Evolutionary conservation across 64 coral and sea anemone genomes (phyloP).

Genomic region (Dendronephthya gigantea): DNA sequence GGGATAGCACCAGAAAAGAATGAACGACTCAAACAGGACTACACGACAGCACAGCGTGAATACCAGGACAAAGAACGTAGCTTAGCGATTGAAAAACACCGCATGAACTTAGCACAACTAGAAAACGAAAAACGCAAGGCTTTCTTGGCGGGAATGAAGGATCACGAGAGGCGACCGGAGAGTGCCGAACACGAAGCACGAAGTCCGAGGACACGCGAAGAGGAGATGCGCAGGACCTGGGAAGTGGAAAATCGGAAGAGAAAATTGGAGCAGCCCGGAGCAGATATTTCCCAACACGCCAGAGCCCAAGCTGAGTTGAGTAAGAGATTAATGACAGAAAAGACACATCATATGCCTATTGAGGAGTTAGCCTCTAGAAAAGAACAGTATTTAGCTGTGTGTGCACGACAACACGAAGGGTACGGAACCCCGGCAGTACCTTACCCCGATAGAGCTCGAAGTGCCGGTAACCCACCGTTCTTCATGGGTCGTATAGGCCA

Average conservation of each 20-base stretch:
- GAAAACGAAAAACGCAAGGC: neutral
- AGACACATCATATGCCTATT: neutral
- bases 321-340: neutral
- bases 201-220: neutral
- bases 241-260: neutral
- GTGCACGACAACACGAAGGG: neutral
- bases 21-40: neutral
- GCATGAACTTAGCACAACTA: neutral
- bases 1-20: neutral
- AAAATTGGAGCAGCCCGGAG: neutral
- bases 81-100: neutral
- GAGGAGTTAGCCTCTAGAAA: neutral
- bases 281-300: neutral
- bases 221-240: neutral
- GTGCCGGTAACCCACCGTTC: neutral
- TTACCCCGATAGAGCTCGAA: neutral
- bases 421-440: neutral
- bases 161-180: neutral
- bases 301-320: neutral
- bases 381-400: constrained; percentile 7
- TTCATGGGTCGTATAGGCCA: neutral
- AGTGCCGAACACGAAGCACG: neutral
- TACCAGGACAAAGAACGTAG: neutral
- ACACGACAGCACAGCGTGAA: neutral
- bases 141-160: neutral